These are phyloP conservation scores for Acheta domesticus DNA, from an alignment of 2,888 invertebrate species.

Conservation along the genomic window DNA sequence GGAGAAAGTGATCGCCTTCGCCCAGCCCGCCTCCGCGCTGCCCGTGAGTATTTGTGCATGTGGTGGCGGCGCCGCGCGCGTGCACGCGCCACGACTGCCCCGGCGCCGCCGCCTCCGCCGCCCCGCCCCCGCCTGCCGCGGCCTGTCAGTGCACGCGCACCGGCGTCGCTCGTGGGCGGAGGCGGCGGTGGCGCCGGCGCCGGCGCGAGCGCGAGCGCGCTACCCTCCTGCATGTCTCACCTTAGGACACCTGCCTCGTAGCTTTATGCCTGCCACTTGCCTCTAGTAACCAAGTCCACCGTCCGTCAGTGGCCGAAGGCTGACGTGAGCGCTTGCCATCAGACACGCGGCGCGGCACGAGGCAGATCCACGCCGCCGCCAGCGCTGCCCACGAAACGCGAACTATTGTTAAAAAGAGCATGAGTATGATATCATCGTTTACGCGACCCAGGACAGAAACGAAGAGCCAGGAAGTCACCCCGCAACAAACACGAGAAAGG, in stretches of 20 bases:
- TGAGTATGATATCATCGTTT: too few species aligned
- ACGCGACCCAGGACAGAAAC: too few species aligned
- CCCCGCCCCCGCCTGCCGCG: neutral
- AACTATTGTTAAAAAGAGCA: too few species aligned
- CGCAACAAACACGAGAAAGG: too few species aligned
- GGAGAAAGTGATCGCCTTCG: slow-evolving; percentile 66
- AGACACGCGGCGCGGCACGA: too few species aligned
- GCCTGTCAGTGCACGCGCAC: neutral
- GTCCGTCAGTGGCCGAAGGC: too few species aligned
- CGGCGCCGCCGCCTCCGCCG: neutral
- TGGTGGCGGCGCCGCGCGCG: neutral
- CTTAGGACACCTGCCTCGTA: neutral
- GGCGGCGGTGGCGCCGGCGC: neutral
- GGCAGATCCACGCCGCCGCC: too few species aligned
- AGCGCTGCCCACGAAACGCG: too few species aligned
- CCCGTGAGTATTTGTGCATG: slow-evolving; percentile 45
- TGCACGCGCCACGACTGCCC: slow-evolving; percentile 27
- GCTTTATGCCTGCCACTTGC: neutral
- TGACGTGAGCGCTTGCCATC: too few species aligned
- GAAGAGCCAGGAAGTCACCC: too few species aligned
- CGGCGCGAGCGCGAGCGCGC: neutral
- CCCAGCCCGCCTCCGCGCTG: slow-evolving; percentile 63
- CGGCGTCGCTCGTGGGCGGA: neutral
- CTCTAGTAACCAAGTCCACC: neutral
- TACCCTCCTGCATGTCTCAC: neutral